Conservation (phyloP, 1,140 invertebrate species). For the Whitmania pigra region DNA sequence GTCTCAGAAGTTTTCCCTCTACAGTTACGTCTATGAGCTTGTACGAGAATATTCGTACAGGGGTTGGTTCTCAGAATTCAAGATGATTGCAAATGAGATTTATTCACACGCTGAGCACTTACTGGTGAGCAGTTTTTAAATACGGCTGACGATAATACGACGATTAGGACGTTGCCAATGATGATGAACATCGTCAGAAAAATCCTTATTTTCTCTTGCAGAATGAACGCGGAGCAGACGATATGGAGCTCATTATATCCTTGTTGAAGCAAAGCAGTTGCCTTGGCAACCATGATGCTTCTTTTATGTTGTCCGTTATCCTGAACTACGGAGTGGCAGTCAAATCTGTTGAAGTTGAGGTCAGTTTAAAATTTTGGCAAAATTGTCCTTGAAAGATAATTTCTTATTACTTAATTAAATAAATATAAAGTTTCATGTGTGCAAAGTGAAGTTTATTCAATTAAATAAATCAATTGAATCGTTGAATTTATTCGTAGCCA, state of each 20-base stretch:
- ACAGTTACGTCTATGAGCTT: not conserved
- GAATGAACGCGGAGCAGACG: not conserved
- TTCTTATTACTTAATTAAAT: too few species aligned
- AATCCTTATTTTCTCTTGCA: not conserved
- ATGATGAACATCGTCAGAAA: not conserved
- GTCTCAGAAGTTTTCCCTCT: not conserved
- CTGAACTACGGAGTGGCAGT: slow-evolving; percentile 32
- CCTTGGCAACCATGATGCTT: slow-evolving; percentile 32
- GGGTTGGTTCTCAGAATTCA: not conserved
- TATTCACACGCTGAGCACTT: slow-evolving; percentile 1
- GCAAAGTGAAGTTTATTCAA: too few species aligned
- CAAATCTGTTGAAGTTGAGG: slow-evolving; percentile 32
- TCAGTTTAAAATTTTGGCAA: slow-evolving; percentile 17
- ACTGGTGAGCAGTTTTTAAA: slow-evolving; percentile 13
- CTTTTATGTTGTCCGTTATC: slow-evolving; percentile 33
- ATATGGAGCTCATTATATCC: slow-evolving; percentile 13
- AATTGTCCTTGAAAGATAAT: too few species aligned
- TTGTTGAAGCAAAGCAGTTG: slow-evolving; percentile 33
- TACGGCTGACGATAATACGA: not conserved
- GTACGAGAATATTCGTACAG: too few species aligned
- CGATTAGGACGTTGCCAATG: not conserved
- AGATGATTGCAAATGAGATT: not conserved
- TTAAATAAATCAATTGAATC: too few species aligned
- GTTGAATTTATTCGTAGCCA: slow-evolving; percentile 6
- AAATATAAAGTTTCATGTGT: too few species aligned